Percentiles rank a stretch among this genome's conserved stretches.
These are phyloP conservation scores for Kryptolebias marmoratus DNA, from an alignment of 2,113 vertebrate species.

Conservation along the genomic window DNA sequence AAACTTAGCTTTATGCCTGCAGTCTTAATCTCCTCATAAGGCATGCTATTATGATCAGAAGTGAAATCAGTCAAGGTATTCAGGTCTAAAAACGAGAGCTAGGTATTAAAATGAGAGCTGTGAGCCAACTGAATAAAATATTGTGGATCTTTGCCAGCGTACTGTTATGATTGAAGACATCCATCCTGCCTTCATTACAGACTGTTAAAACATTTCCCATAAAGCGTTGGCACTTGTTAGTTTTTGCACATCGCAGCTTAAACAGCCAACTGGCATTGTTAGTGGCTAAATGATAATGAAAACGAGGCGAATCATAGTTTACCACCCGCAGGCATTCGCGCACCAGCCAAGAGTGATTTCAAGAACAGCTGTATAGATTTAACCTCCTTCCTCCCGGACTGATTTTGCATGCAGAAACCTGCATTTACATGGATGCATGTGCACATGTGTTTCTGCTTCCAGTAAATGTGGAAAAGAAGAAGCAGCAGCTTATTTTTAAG, in stretches of 20 bases:
- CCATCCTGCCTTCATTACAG: slow-evolving; percentile 41
- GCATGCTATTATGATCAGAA: slow-evolving; percentile 48
- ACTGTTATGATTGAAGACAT: slow-evolving; percentile 31
- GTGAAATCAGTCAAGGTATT: slow-evolving; percentile 48
- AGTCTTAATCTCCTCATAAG: slow-evolving; percentile 40
- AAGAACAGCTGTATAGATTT: slow-evolving; percentile 72
- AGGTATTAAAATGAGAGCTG: slow-evolving; percentile 11
- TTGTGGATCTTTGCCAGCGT: slow-evolving; percentile 9
- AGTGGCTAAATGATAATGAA: slow-evolving; percentile 64
- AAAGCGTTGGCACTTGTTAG: slow-evolving; percentile 47
- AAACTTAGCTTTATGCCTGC: slow-evolving; percentile 32
- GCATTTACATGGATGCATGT: neutral
- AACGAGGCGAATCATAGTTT: slow-evolving; percentile 56
- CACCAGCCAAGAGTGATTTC: slow-evolving; percentile 59
- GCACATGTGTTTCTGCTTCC: slow-evolving; percentile 3
- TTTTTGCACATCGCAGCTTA: slow-evolving; percentile 36
- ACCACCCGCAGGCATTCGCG: slow-evolving; percentile 55
- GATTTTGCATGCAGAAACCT: slow-evolving; percentile 19
- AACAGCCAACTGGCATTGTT: slow-evolving; percentile 61
- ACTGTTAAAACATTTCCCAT: slow-evolving; percentile 54
- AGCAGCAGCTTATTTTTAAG: slow-evolving; percentile 26
- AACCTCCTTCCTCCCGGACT: slow-evolving; percentile 26
- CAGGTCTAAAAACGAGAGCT: slow-evolving; percentile 26
- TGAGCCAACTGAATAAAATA: slow-evolving; percentile 25
- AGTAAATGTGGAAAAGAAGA: neutral